Conservation (phyloP, 2,113 vertebrate genomes). For the Oryzias melastigma region DNA sequence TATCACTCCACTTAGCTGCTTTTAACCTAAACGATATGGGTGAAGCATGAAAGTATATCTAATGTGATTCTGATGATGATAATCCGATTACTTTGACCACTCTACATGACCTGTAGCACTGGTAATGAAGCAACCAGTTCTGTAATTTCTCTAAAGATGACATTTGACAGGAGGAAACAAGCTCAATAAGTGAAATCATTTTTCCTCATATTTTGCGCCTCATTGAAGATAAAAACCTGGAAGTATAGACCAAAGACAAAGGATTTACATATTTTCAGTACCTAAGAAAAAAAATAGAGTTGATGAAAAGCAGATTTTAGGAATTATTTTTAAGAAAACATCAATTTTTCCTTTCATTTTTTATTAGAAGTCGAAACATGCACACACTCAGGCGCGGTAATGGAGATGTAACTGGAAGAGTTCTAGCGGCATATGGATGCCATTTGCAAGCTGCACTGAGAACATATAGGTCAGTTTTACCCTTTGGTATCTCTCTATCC, state of each 20-base stretch:
- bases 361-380: slow-evolving; percentile 20
- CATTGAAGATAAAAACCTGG: slow-evolving; percentile 49
- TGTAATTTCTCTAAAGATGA: slow-evolving; percentile 63
- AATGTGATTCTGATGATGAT: slow-evolving; percentile 50
- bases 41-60: slow-evolving; percentile 48
- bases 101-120: slow-evolving; percentile 56
- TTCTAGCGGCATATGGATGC: slow-evolving; percentile 89
- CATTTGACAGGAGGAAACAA: slow-evolving; percentile 67
- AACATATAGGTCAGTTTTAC: slow-evolving; percentile 84
- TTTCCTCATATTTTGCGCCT: slow-evolving; percentile 67
- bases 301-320: too few species aligned
- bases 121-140: slow-evolving; percentile 63
- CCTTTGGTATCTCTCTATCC: slow-evolving; percentile 92
- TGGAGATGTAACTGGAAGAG: slow-evolving; percentile 81
- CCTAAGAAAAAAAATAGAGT: too few species aligned
- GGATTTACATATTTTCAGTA: slow-evolving; percentile 14
- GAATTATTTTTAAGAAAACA: too few species aligned
- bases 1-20: slow-evolving; percentile 26
- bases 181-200: slow-evolving; percentile 59
- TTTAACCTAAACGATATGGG: slow-evolving; percentile 17
- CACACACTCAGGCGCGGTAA: slow-evolving; percentile 46
- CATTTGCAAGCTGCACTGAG: slow-evolving; percentile 87
- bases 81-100: slow-evolving; percentile 35
- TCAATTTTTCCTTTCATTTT: slow-evolving; percentile 1
- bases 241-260: slow-evolving; percentile 58